A percentile compares a stretch with the other conserved stretches of the same genome.
phyloP scores from a whole-genome alignment of 2,888 invertebrate species.

The Ophioninae sp. region DNA sequence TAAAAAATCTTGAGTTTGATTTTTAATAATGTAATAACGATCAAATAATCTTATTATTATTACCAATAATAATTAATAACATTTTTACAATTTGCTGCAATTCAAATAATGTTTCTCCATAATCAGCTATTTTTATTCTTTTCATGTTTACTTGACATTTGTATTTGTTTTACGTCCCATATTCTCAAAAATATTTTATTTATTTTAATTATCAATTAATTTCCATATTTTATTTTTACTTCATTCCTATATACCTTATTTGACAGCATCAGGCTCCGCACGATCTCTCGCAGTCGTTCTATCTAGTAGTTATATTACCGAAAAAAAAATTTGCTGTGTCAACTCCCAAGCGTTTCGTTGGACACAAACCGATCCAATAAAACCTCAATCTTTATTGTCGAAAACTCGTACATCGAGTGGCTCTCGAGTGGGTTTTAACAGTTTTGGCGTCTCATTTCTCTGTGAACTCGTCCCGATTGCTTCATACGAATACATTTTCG shows the following conservation, averaged over 20 bases:
- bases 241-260: not conserved
- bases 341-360: slow-evolving; percentile 24
- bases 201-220: too few relatives aligned
- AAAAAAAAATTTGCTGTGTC: slow-evolving; percentile 37
- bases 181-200: too few relatives aligned
- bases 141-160: too few relatives aligned
- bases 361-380: slow-evolving; percentile 63
- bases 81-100: too few relatives aligned
- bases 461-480: not conserved
- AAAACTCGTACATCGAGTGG: slow-evolving; percentile 48
- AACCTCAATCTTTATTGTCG: slow-evolving; percentile 65
- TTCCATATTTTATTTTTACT: too few relatives aligned
- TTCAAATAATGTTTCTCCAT: too few relatives aligned
- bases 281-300: slow-evolving; percentile 35
- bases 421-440: slow-evolving; percentile 36
- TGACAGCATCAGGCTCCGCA: slow-evolving; percentile 11
- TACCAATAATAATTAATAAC: too few relatives aligned
- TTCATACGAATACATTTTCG: not conserved
- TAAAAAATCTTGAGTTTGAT: too few relatives aligned
- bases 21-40: too few relatives aligned
- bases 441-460: slow-evolving; percentile 42
- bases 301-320: slow-evolving; percentile 37
- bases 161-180: too few relatives aligned
- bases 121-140: too few relatives aligned
- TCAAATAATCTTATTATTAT: too few relatives aligned